Base-by-base conservation (phyloP, 2,888 invertebrate species). In the Apoda limacodes region DNA sequence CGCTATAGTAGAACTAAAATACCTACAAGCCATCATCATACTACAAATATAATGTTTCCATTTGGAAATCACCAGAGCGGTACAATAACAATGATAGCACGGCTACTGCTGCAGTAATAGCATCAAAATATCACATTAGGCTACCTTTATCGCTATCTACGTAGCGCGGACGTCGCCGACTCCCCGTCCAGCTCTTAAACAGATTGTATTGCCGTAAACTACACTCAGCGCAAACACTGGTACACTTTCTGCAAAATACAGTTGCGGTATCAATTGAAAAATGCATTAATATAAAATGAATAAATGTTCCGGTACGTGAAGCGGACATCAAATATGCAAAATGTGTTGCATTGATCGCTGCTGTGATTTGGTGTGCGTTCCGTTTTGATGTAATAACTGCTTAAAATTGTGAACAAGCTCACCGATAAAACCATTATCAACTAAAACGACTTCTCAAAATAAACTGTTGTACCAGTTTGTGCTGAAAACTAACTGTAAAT, bases 201-300 rank as follows among this genome's bases (percentile, higher is more conserved):
- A 64, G 63, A 71, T 71, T 72, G 66, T 65, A 66, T 69, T 65
- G 65, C 58, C 47, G 55, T 63, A 65, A 74, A 72, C 69, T 60
- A 63, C 57, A 59, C 55, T 51, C 50, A 47, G 55, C 61, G 55
- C 61, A 64, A 60, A 59, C 59, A 66, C 71, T 72, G 74, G 78
- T 66, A 75, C 58, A 66, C 59, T 66, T 64, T 40, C 7, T 5
- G 52, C 65, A n/a, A n/a, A n/a, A n/a, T n/a, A n/a, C n/a, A n/a
- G n/a, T 60, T 53, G 57, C 54, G 57, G 60, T 55, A 56, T 66
- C 68, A 75, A 75, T 76, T 75, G 72, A 74, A 75, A 72, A 69
- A 67, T 70, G 74, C 75, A 78, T 78, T 75, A 76, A 78, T 78
- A 76, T 75, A 76, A 78, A 78, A 76, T 76, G 68, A 76, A 76